Percentiles rank a stretch among this genome's conserved stretches.
These are phyloP conservation scores for Alloscopus bannaensis DNA, from an alignment of 2,888 invertebrate genomes.

Conservation along the genomic window DNA sequence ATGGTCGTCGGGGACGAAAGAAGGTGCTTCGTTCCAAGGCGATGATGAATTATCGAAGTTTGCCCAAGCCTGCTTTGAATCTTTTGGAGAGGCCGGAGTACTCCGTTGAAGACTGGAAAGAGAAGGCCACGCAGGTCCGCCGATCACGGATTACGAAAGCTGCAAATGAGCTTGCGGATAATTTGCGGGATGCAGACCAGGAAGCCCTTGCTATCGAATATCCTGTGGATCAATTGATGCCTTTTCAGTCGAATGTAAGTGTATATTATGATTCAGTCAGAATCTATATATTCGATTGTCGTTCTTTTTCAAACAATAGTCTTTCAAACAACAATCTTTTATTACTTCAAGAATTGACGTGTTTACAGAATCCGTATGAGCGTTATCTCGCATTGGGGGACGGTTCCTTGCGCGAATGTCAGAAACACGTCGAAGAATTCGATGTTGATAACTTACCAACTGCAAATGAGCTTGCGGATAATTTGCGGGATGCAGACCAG, in stretches of 20 bases:
- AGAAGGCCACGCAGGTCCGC: background rate
- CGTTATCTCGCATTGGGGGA: background rate
- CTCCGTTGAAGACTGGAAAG: constrained; percentile 33
- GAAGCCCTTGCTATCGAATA: background rate
- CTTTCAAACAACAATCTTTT: background rate
- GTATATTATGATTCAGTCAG: no score
- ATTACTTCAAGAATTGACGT: background rate
- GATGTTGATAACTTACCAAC: constrained; percentile 22
- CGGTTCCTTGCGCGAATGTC: background rate
- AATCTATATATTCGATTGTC: no score
- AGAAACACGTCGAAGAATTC: background rate
- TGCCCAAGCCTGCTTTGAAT: background rate
- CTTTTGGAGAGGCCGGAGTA: constrained; percentile 23
- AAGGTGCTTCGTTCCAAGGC: constrained; percentile 3
- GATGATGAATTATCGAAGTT: background rate
- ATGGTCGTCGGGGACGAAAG: background rate
- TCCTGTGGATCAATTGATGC: background rate
- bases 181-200: background rate
- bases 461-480: background rate
- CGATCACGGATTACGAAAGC: background rate
- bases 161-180: background rate
- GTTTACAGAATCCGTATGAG: constrained; percentile 13
- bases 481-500: background rate
- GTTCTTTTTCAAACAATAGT: no score
- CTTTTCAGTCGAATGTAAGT: background rate